Evolutionary conservation across 2,113 vertebrate species (phyloP), one percentile per base, ranked within the genome.

Genomic region (Bos javanicus): DNA sequence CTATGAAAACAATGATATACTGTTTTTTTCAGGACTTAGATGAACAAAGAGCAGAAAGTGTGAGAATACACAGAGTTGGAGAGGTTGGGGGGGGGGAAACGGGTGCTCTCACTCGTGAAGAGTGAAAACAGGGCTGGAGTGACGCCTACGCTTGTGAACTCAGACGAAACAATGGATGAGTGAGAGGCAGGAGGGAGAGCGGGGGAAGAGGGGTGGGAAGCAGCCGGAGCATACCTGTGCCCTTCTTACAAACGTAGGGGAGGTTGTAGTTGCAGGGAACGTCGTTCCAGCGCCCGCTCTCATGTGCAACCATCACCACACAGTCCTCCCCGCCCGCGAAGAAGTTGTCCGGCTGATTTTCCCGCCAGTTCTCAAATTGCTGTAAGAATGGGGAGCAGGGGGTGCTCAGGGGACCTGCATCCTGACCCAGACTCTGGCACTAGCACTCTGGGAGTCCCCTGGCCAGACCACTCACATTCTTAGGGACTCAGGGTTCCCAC

Each of bases 191-290:
- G 17, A 48, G 76, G 28, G 52, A 10, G 36, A 46, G 50, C 7
- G 0, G 0, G 10, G 33, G 19, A 1, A 14, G 19, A 78, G 7
- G 19, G 33, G 21, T 6, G 12, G 19, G 2, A 17, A 12, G 52
- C 33, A 7, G 5, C 16, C 7, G 16, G 2, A 0, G 3, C 6
- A 94, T 99, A 99, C 99, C 99, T 99, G 99, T 99, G 98, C 99
- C 99, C 90, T 99, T 99, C 99, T 99, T 99, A 99, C 99, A 99
- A 98, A 99, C 99, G 30, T 99, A 99, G 87, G 99, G 99, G 98
- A 99, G 99, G 97, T 99, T 99, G 99, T 99, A 99, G 99, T 99
- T 99, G 99, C 99, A 99, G 90, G 99, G 99, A 30, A 99, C 99
- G 0, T 99, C 99, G 0, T 99, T 99, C 99, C 99, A 99, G 97